These are phyloP conservation scores for Eupithecia tripunctaria DNA, from an alignment of 2,888 invertebrate genomes.

Conservation along the genomic window DNA sequence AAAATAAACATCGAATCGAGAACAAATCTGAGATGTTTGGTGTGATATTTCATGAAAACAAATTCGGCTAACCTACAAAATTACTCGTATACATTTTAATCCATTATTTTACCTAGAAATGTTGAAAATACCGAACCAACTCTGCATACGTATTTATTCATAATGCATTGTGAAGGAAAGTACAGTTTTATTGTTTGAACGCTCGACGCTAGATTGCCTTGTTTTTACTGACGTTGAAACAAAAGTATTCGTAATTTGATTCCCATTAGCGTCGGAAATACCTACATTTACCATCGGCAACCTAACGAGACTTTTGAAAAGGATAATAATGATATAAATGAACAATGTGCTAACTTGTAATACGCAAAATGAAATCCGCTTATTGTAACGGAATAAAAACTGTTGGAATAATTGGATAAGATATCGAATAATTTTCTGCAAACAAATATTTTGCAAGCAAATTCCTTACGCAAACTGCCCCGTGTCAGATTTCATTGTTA, in stretches of 20 bases:
- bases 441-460: not conserved
- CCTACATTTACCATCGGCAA: not conserved
- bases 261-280: not conserved
- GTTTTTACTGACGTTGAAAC: constrained; percentile 20
- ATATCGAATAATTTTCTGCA: not conserved
- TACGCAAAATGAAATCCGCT: not conserved
- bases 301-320: not conserved
- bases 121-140: not conserved
- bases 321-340: not conserved
- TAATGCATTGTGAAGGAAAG: constrained; percentile 4
- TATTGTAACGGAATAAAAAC: not conserved
- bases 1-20: not conserved
- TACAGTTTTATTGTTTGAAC: constrained; percentile 19
- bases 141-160: not conserved
- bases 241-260: not conserved
- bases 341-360: not conserved
- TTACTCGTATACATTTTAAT: not conserved
- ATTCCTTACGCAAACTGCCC: not conserved
- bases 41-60: not conserved
- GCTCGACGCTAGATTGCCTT: constrained; percentile 25
- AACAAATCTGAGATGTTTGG: not conserved
- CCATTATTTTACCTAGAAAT: not conserved
- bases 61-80: not conserved
- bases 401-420: not conserved
- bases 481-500: not conserved